A percentile compares a stretch with the other conserved stretches of the same genome.
Conservation (phyloP, 2,888 invertebrate species). For the Volucella zonaria region DNA sequence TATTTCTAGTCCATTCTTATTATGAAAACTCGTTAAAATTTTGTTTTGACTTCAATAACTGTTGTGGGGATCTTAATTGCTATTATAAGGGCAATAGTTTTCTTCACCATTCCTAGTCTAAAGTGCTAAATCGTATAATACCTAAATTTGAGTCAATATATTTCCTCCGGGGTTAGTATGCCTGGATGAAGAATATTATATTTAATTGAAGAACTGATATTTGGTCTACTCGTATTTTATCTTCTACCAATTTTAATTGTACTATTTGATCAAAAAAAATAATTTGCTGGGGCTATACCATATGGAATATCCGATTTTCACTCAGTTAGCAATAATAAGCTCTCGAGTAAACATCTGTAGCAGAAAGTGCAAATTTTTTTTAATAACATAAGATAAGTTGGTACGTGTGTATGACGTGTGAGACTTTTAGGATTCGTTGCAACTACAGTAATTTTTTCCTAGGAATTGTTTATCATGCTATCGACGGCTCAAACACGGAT, state of each 20-base stretch:
- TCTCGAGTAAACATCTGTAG: too few species aligned
- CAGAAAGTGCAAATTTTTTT: too few species aligned
- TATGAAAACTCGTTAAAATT: background rate
- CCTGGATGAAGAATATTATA: slow-evolving; percentile 8
- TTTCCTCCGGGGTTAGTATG: background rate
- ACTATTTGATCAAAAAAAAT: background rate
- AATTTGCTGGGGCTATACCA: too few species aligned
- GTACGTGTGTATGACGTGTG: too few species aligned
- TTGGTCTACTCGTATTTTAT: background rate
- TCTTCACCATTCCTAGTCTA: slow-evolving; percentile 6
- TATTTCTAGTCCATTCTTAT: slow-evolving; percentile 3
- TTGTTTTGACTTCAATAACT: slow-evolving; percentile 2
- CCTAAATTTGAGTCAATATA: background rate
- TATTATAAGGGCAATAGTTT: slow-evolving; percentile 1
- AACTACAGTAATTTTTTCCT: too few species aligned
- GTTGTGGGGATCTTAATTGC: background rate
- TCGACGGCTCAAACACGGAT: too few species aligned
- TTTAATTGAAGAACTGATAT: slow-evolving; percentile 1
- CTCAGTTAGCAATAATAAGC: too few species aligned
- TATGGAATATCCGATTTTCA: too few species aligned
- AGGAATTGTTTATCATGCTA: too few species aligned
- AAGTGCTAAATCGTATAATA: slow-evolving; percentile 1
- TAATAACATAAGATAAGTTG: too few species aligned
- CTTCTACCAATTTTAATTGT: background rate
- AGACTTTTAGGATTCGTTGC: too few species aligned